Evolutionary conservation across 2,888 invertebrate species (phyloP).

Genomic region (Rugalucina vietnamica): DNA sequence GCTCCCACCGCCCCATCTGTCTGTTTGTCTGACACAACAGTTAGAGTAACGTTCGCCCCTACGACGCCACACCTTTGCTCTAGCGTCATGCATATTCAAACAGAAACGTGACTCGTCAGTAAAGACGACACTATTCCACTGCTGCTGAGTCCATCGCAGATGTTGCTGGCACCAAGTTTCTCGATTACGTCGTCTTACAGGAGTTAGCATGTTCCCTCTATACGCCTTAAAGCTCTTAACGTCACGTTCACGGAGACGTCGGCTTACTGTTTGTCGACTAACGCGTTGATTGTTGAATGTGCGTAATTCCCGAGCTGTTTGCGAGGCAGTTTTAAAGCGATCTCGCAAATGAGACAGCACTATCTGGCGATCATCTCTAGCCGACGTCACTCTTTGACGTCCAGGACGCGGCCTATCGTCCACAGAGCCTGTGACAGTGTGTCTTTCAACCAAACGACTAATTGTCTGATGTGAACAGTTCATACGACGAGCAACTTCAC

Average conservation of each 20-base stretch:
- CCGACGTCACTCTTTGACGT: not conserved
- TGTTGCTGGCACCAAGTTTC: not conserved
- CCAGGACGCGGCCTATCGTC: not conserved
- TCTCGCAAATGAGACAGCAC: not conserved
- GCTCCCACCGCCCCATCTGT: too few relatives aligned
- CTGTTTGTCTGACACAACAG: too few relatives aligned
- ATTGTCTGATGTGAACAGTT: not conserved
- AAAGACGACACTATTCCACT: not conserved
- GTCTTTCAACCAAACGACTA: not conserved
- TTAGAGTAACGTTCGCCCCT: too few relatives aligned
- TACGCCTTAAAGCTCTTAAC: not conserved
- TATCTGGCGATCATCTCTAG: not conserved
- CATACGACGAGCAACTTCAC: not conserved
- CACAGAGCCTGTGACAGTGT: not conserved
- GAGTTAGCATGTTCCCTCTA: not conserved
- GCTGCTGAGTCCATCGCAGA: not conserved
- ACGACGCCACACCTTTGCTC: too few relatives aligned
- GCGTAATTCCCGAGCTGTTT: not conserved
- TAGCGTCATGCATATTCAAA: not conserved
- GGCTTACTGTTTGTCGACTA: not conserved
- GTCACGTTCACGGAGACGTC: constrained; percentile 1
- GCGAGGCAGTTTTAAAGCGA: not conserved
- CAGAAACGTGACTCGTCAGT: not conserved
- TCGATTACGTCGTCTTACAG: not conserved
- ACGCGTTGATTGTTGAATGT: not conserved